Percentiles rank a stretch among this genome's conserved stretches.
phyloP scores from a whole-genome alignment of 1,140 invertebrate species.

The Drosophila obscura region DNA sequence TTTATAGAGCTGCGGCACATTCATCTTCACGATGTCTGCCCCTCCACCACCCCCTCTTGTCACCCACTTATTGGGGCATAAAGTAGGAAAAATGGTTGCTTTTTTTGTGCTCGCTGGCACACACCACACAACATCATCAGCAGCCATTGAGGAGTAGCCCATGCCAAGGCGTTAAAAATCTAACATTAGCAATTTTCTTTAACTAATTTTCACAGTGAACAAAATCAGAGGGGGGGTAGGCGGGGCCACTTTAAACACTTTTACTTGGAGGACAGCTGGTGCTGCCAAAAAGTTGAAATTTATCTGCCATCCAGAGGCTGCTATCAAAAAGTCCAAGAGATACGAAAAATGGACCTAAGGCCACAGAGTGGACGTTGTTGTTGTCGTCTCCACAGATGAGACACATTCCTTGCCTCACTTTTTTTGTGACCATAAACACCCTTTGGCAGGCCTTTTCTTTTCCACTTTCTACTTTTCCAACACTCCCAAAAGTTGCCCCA shows the following conservation, averaged over 20 bases:
- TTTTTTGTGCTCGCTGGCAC: constrained; percentile 45
- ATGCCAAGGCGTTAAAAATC: constrained; percentile 51
- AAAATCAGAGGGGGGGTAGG: neutral
- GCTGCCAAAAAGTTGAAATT: constrained; percentile 36
- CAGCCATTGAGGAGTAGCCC: constrained; percentile 40
- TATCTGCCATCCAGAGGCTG: constrained; percentile 14
- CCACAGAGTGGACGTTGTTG: too few species aligned
- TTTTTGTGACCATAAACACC: constrained; percentile 11
- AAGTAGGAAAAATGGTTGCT: constrained; percentile 72
- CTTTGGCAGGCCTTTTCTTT: neutral
- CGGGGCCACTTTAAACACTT: constrained; percentile 54
- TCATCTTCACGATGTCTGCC: constrained; percentile 70
- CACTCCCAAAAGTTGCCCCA: neutral
- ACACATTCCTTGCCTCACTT: too few species aligned
- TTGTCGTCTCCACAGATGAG: too few species aligned
- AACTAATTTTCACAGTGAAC: constrained; percentile 56
- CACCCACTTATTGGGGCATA: constrained; percentile 80
- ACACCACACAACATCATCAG: constrained; percentile 56
- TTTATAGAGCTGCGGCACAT: constrained; percentile 83
- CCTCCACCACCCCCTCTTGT: constrained; percentile 25
- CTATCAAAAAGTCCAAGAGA: too few species aligned
- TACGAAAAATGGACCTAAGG: neutral
- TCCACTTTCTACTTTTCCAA: too few species aligned
- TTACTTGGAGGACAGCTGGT: constrained; percentile 69
- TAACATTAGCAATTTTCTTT: constrained; percentile 50